Evolutionary conservation across 2,888 invertebrate genomes (phyloP), one percentile per base, ranked within the genome.

Genomic region (Nomada ruficornis): DNA sequence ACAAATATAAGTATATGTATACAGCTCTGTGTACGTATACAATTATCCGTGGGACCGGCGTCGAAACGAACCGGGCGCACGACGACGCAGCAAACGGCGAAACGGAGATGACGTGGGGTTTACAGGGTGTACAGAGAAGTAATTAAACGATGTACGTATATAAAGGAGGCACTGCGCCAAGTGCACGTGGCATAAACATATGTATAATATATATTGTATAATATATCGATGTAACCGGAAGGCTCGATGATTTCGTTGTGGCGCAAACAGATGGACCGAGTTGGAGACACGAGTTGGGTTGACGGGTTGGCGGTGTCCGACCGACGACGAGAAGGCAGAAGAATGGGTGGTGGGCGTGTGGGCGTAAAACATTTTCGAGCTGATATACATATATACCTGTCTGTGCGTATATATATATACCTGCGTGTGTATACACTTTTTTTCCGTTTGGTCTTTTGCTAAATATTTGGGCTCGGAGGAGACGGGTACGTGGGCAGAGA

Each of bases 321-420:
- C 79, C 84, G 86, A 86, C 86, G 84, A 84, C 82, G 82, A 86
- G 84, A 86, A 86, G 86, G 86, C 77, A 79, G 84, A 84, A 86
- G 77, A 80, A 75, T 47, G 69, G 71, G 62, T 72, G 68, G 77
- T 78, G 72, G 80, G 68, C 80, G 68, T 78, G 77, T 72, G 70
- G 74, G 79, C 73, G 74, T 73, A 77, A 64, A 74, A 67, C 44
- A 55, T 44, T 55, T 69, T 65, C 54, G 57, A 67, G 64, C 60
- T 60, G 77, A 52, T 54, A 62, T 68, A 63, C n/a, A 15, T 64
- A 52, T 77, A 59, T 26, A 47, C 36, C 42, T 62, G 44, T 67
- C 10, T 50, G 23, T 55, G 47, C 13, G 11, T n/a, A 42, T 65
- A 67, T 60, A 15, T 47, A 10, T 57, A 57, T 47, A 36, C 36